phyloP scores from a whole-genome alignment of 1,140 invertebrate species.

The Eumeta japonica region DNA sequence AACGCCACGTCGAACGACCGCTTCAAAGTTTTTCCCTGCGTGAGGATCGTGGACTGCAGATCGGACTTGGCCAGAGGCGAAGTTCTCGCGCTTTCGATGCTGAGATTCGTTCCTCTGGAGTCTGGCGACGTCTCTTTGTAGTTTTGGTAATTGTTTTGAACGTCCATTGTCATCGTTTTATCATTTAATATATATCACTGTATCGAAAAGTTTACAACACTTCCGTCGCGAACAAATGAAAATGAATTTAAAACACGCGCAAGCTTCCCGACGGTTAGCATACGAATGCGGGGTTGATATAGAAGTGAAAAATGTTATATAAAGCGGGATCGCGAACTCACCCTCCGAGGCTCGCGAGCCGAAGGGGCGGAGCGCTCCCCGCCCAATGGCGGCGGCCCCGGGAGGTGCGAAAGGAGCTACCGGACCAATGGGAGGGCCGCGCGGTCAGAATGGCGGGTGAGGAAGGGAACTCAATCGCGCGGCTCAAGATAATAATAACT shows the following conservation, averaged over 20 bases:
- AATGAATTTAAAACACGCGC: constrained; percentile 32
- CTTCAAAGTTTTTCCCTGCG: constrained; percentile 58
- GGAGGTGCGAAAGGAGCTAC: constrained; percentile 35
- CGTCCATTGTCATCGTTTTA: constrained; percentile 57
- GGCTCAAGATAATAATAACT: constrained; percentile 54
- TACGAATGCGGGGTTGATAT: constrained; percentile 41
- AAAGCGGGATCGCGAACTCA: constrained; percentile 46
- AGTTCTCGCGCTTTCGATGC: constrained; percentile 46
- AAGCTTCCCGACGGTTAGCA: constrained; percentile 33
- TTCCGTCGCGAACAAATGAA: constrained; percentile 30
- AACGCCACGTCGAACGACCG: constrained; percentile 86
- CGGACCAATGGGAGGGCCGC: constrained; percentile 33
- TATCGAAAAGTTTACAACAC: constrained; percentile 45
- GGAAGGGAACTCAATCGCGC: constrained; percentile 47
- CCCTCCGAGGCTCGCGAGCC: constrained; percentile 41
- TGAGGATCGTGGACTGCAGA: constrained; percentile 36
- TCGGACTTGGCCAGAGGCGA: constrained; percentile 32
- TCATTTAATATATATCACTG: constrained; percentile 39
- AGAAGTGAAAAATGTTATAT: constrained; percentile 50
- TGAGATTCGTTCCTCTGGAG: constrained; percentile 37
- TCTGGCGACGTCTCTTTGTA: constrained; percentile 50
- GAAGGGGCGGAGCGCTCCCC: constrained; percentile 29
- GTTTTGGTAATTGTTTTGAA: constrained; percentile 55
- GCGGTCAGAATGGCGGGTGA: constrained; percentile 23
- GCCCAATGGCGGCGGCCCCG: constrained; percentile 30